phyloP scores from a whole-genome alignment of 1,140 invertebrate genomes.

The Triops cancriformis region DNA sequence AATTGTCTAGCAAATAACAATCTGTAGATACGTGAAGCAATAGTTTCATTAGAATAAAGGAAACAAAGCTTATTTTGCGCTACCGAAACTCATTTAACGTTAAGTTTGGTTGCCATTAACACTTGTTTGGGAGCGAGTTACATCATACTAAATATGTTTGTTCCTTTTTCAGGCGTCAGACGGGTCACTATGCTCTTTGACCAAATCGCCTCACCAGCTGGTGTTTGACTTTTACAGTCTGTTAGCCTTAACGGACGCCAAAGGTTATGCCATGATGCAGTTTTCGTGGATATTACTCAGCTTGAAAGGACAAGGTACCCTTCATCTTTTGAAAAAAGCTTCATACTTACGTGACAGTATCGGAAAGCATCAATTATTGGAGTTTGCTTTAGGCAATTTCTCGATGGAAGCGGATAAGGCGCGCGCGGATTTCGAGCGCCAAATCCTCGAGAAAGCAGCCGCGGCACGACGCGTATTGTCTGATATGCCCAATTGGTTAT shows the following conservation, averaged over 20 bases:
- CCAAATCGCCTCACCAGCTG: conserved; percentile 68
- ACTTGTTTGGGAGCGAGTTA: not conserved
- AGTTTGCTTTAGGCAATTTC: conserved; percentile 35
- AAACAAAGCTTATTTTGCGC: no score
- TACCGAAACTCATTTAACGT: no score
- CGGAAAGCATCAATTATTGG: not conserved
- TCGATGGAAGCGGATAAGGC: conserved; percentile 48
- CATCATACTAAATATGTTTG: not conserved
- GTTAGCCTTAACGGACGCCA: conserved; percentile 66
- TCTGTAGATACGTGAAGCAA: no score
- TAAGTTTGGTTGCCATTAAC: not conserved
- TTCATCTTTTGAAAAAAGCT: conserved; percentile 27
- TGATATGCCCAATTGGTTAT: conserved; percentile 54
- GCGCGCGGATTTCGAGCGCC: conserved; percentile 51
- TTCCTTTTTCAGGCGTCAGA: conserved; percentile 37
- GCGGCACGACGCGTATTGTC: conserved; percentile 56
- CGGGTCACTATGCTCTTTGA: conserved; percentile 55
- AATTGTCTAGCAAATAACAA: no score
- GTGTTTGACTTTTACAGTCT: conserved; percentile 70
- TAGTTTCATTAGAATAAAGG: no score
- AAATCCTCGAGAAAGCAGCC: conserved; percentile 53
- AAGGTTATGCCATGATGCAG: conserved; percentile 77
- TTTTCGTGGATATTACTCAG: conserved; percentile 73
- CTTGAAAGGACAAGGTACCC: conserved; percentile 60
- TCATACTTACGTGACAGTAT: not conserved